phyloP scores from a whole-genome alignment of 2,888 invertebrate species.

The Clepsis dumicolana region DNA sequence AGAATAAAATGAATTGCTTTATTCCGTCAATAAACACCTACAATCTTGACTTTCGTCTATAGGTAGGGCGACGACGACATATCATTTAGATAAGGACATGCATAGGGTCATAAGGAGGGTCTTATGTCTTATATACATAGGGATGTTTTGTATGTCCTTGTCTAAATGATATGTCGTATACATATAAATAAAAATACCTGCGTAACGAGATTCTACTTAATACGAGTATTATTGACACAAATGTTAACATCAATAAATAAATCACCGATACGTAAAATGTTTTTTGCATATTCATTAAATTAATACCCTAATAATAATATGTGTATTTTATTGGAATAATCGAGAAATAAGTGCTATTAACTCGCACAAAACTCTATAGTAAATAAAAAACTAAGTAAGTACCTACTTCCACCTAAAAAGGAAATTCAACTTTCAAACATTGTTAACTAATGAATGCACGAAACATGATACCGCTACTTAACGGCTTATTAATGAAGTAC shows the following conservation, averaged over 20 bases:
- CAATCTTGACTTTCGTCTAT: not conserved
- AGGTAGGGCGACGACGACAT: too few species aligned
- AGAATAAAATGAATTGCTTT: not conserved
- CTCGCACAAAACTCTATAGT: not conserved
- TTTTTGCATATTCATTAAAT: too few species aligned
- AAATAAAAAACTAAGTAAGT: not conserved
- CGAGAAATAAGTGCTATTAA: not conserved
- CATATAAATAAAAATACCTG: not conserved
- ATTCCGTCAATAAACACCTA: not conserved
- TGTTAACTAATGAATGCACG: not conserved
- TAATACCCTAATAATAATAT: too few species aligned
- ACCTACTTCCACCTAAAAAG: not conserved
- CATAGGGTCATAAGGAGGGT: too few species aligned
- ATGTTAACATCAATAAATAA: constrained; percentile 41
- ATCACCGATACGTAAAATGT: constrained; percentile 19
- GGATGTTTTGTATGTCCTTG: too few species aligned
- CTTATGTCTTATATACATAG: too few species aligned
- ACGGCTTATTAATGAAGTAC: not conserved
- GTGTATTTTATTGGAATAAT: not conserved
- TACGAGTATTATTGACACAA: constrained; percentile 47
- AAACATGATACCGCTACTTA: not conserved
- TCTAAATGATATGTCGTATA: too few species aligned
- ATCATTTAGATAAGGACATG: too few species aligned
- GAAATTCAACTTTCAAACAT: not conserved
- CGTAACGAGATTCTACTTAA: constrained; percentile 41